A percentile compares a stretch with the other conserved stretches of the same genome.
phyloP scores from a whole-genome alignment of 2,888 invertebrate genomes.

The Aphidoletes aphidimyza region DNA sequence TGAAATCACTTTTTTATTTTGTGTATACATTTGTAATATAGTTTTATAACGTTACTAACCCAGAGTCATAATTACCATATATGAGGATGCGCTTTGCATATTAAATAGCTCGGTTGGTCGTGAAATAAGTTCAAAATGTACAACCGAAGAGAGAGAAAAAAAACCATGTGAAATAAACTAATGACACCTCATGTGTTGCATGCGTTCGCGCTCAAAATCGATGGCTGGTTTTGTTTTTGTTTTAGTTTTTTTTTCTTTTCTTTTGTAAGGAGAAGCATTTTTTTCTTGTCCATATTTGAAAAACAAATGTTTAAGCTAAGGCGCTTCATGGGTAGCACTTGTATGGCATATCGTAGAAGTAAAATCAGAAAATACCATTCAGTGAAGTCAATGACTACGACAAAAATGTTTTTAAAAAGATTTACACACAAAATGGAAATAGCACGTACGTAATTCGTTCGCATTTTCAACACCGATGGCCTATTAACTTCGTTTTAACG shows the following conservation, averaged over 20 bases:
- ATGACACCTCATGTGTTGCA: no score
- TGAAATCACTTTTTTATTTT: neutral
- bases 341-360: neutral
- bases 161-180: constrained; percentile 17
- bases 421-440: constrained; percentile 31
- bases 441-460: constrained; percentile 38
- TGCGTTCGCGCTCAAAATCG: neutral
- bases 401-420: neutral
- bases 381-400: constrained; percentile 27
- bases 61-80: constrained; percentile 42
- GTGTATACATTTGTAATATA: neutral
- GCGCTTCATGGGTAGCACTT: neutral
- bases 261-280: neutral
- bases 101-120: neutral
- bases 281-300: neutral
- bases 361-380: neutral
- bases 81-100: constrained; percentile 7
- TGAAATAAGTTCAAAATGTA: neutral
- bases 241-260: neutral
- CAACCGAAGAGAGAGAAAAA: neutral
- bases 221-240: no score
- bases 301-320: constrained; percentile 1
- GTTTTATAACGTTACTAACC: constrained; percentile 41
- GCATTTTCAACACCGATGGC: constrained; percentile 52
- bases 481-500: constrained; percentile 49